Conservation (phyloP, 2,797 vertebrate species). For the Epinephelus coioides region DNA sequence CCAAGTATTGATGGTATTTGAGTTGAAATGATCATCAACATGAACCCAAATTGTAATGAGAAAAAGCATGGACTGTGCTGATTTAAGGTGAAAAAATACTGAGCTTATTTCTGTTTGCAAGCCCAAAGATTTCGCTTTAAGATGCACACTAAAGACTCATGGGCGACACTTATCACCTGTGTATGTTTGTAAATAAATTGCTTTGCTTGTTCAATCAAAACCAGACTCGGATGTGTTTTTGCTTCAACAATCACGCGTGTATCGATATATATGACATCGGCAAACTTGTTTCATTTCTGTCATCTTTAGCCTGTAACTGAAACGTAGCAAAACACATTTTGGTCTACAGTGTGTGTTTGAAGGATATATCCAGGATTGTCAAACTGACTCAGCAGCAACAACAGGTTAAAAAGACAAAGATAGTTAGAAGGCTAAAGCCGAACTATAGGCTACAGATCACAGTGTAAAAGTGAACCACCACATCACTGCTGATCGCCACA, state of each 20-base stretch:
- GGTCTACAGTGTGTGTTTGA: too few relatives aligned
- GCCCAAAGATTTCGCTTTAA: conserved; percentile 74
- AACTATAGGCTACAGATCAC: too few relatives aligned
- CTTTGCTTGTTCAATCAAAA: conserved; percentile 85
- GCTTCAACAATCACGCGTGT: background rate
- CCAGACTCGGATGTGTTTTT: conserved; percentile 23
- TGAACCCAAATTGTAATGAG: conserved; percentile 36
- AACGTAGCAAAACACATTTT: too few relatives aligned
- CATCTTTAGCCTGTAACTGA: too few relatives aligned
- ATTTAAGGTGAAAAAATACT: conserved; percentile 37
- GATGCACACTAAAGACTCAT: conserved; percentile 71
- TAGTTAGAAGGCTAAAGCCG: too few relatives aligned
- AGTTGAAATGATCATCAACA: conserved; percentile 40
- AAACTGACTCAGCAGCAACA: too few relatives aligned
- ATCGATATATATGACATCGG: too few relatives aligned
- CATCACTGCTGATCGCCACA: too few relatives aligned
- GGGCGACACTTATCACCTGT: conserved; percentile 61
- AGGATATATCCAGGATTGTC: too few relatives aligned
- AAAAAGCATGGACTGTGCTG: conserved; percentile 40
- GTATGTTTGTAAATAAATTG: conserved; percentile 84
- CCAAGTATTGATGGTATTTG: conserved; percentile 43
- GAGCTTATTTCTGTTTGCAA: conserved; percentile 66
- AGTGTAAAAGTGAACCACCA: too few relatives aligned
- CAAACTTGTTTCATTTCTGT: too few relatives aligned
- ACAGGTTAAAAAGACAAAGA: too few relatives aligned